Evolutionary conservation across 2,797 vertebrate species (phyloP).

Genomic region (Myiotriccus ornatus): DNA sequence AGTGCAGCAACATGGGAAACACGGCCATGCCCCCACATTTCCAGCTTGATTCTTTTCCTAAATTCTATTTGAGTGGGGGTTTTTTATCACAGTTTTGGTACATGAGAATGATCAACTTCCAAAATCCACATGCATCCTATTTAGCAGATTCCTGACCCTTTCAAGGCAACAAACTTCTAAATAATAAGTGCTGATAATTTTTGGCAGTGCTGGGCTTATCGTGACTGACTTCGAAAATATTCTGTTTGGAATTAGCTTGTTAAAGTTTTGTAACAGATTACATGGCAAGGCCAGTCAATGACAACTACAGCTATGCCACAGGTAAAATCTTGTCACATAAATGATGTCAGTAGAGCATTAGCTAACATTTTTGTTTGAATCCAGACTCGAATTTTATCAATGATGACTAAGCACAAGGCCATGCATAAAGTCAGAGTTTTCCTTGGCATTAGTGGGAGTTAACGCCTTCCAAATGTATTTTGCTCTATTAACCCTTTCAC

Average conservation of each 20-base stretch:
- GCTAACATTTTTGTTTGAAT: not conserved
- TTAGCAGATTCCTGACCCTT: not conserved
- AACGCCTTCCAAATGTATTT: not conserved
- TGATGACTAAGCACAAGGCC: not conserved
- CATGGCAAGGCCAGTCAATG: fast-evolving
- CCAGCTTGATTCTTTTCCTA: not conserved
- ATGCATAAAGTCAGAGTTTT: not conserved
- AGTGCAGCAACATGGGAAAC: not conserved
- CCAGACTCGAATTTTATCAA: not conserved
- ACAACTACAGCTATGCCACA: fast-evolving
- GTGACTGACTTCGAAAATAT: not conserved
- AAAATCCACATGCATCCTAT: not conserved
- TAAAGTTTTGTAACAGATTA: not conserved
- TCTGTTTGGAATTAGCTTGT: not conserved
- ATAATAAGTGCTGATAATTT: not conserved
- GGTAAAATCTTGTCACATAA: not conserved
- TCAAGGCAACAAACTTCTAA: not conserved
- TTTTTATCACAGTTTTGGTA: not conserved
- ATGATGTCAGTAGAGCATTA: not conserved
- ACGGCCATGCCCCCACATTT: fast-evolving
- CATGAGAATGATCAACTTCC: not conserved
- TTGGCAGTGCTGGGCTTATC: not conserved
- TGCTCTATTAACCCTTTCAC: not conserved
- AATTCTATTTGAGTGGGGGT: not conserved
- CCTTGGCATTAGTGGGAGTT: not conserved